Percentiles rank a stretch among this genome's conserved stretches.
Conservation (phyloP, 2,888 invertebrate genomes). For the Oligia fasciuncula region DNA sequence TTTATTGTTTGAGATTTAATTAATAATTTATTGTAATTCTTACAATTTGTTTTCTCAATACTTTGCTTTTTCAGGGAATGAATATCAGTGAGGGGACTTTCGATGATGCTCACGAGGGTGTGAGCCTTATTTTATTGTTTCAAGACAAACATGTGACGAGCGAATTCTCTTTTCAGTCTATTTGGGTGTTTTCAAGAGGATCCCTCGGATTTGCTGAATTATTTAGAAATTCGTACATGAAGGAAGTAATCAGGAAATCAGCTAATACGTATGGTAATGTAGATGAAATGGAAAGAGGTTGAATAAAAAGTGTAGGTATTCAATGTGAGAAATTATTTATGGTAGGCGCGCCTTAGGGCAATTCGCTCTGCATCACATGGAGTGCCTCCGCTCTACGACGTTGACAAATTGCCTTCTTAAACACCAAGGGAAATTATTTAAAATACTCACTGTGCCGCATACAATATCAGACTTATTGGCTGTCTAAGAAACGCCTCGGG, state of each 20-base stretch:
- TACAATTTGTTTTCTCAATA: constrained; percentile 19
- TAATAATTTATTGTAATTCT: constrained; percentile 1
- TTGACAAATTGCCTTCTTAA: constrained; percentile 77
- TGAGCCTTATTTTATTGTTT: constrained; percentile 25
- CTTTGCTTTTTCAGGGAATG: constrained; percentile 3
- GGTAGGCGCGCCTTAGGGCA: constrained; percentile 39
- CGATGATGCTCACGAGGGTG: constrained; percentile 12
- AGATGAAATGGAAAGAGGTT: constrained; percentile 53
- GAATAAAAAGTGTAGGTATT: constrained; percentile 54
- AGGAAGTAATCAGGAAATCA: constrained; percentile 55
- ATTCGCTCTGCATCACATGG: constrained; percentile 54
- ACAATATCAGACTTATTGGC: constrained; percentile 45
- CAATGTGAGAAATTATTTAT: constrained; percentile 43
- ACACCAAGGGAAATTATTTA: constrained; percentile 79
- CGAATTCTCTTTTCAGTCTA: constrained; percentile 14
- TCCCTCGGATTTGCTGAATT: constrained; percentile 40
- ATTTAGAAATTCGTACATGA: constrained; percentile 45
- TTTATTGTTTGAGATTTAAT: constrained; percentile 12
- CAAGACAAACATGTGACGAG: constrained; percentile 24
- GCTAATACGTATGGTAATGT: constrained; percentile 59
- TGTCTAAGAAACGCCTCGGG: constrained; percentile 24
- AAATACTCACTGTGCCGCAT: constrained; percentile 68
- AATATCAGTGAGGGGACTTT: constrained; percentile 5
- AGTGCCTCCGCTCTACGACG: constrained; percentile 64
- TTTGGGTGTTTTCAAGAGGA: constrained; percentile 28